Evolutionary conservation across 2,797 vertebrate species (phyloP).

Genomic region (Xenopus petersii): DNA sequence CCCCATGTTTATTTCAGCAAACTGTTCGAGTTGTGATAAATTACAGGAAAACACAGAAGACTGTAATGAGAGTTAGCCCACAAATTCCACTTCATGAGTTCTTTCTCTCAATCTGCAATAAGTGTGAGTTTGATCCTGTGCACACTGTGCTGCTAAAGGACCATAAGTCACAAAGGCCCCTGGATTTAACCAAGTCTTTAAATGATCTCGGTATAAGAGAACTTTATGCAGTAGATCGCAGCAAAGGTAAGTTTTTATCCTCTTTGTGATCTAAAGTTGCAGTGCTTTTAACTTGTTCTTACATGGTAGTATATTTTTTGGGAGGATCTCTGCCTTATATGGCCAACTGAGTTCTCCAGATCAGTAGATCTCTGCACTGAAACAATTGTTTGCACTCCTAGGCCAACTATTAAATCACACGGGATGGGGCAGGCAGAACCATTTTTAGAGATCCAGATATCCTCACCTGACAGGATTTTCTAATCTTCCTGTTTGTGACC

Average conservation of each 20-base stretch:
- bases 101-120: slow-evolving; percentile 81
- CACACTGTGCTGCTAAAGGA: slow-evolving; percentile 81
- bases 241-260: slow-evolving; percentile 69
- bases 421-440: too few species aligned
- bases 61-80: slow-evolving; percentile 87
- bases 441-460: too few species aligned
- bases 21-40: slow-evolving; percentile 94
- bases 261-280: too few species aligned
- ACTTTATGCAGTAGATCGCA: slow-evolving; percentile 86
- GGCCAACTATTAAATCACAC: too few species aligned
- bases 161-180: slow-evolving; percentile 74
- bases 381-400: too few species aligned
- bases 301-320: too few species aligned
- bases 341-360: too few species aligned
- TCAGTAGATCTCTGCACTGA: too few species aligned
- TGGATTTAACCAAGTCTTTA: slow-evolving; percentile 83
- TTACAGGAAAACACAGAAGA: slow-evolving; percentile 93
- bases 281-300: too few species aligned
- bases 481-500: too few species aligned
- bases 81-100: slow-evolving; percentile 78
- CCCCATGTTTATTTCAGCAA: slow-evolving; percentile 69
- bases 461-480: too few species aligned
- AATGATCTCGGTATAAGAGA: slow-evolving; percentile 89
- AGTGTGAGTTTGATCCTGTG: slow-evolving; percentile 89
- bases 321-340: too few species aligned